These are phyloP conservation scores for Sandelia bainsii DNA, from an alignment of 2,797 vertebrate species.

Conservation along the genomic window DNA sequence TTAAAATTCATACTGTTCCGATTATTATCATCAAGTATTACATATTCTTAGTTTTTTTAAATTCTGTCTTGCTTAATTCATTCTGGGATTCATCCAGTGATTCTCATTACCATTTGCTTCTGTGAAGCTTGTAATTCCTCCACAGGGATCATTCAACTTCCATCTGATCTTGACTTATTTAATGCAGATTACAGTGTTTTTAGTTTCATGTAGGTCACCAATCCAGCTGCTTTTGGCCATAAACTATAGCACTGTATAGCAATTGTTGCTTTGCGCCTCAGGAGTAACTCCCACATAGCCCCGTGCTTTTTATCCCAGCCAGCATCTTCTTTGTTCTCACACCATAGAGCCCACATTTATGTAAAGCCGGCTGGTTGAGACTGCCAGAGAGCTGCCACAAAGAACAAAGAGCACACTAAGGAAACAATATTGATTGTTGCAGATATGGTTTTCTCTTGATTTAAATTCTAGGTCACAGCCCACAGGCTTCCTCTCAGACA, in stretches of 20 bases:
- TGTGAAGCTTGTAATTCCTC: background rate
- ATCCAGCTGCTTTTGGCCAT: slow-evolving; percentile 20
- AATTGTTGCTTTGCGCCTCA: slow-evolving; percentile 48
- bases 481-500: slow-evolving; percentile 44
- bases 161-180: slow-evolving; percentile 9
- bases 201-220: slow-evolving; percentile 38
- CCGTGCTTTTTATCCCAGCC: slow-evolving; percentile 38
- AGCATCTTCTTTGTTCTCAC: slow-evolving; percentile 52
- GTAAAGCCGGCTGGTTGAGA: slow-evolving; percentile 49
- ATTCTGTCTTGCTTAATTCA: background rate
- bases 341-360: slow-evolving; percentile 55
- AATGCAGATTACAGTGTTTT: background rate
- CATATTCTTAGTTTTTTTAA: background rate
- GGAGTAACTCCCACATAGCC: slow-evolving; percentile 68
- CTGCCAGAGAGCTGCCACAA: slow-evolving; percentile 57
- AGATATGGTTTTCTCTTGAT: slow-evolving; percentile 51
- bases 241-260: slow-evolving; percentile 21
- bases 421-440: slow-evolving; percentile 64
- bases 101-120: background rate
- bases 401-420: slow-evolving; percentile 41
- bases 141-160: background rate
- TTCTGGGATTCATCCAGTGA: background rate
- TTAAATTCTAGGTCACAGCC: slow-evolving; percentile 70
- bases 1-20: background rate
- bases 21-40: background rate